Evolutionary conservation across 2,797 vertebrate species (phyloP).

Genomic region (Malurus leucopterus): DNA sequence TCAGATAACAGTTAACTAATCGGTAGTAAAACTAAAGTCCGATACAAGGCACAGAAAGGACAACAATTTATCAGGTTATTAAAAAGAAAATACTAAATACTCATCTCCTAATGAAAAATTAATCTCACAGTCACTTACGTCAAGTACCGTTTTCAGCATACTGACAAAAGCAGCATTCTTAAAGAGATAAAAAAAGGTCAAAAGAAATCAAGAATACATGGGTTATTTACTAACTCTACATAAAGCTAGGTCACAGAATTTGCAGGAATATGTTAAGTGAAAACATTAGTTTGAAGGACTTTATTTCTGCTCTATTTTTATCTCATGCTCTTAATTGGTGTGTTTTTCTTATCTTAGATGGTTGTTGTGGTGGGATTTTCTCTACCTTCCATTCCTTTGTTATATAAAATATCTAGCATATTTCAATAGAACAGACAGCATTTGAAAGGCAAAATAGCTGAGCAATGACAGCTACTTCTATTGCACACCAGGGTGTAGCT

Average conservation of each 20-base stretch:
- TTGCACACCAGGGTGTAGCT: neutral
- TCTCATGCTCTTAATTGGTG: neutral
- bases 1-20: neutral
- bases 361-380: neutral
- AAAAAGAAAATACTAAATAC: neutral
- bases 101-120: neutral
- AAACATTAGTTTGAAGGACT: neutral
- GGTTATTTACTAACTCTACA: neutral
- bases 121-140: neutral
- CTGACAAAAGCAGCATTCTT: neutral
- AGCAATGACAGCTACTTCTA: neutral
- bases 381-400: neutral
- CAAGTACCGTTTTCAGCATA: neutral
- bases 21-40: neutral
- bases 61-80: neutral
- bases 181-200: neutral
- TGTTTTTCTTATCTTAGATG: neutral
- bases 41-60: neutral
- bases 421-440: neutral
- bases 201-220: neutral
- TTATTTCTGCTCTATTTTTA: neutral
- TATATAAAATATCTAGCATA: neutral
- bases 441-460: neutral
- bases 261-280: neutral
- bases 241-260: neutral